A percentile compares a stretch with the other conserved stretches of the same genome.
Conservation (phyloP, 2,888 invertebrate genomes). For the Noctua janthe region DNA sequence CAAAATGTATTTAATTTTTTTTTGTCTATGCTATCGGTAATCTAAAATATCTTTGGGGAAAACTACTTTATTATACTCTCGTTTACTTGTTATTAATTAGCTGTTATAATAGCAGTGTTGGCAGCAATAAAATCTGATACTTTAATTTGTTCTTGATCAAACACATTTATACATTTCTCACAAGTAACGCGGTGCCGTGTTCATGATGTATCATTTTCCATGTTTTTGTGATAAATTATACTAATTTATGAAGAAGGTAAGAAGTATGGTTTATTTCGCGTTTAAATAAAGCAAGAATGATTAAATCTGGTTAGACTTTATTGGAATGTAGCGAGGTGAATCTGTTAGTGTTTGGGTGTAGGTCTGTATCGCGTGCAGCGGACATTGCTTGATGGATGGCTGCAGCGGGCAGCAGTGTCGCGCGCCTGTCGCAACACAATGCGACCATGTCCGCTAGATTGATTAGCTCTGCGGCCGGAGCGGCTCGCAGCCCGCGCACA, state of each 20-base stretch:
- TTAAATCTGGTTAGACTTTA: conserved; percentile 34
- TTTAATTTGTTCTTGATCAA: conserved; percentile 52
- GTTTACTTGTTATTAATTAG: conserved; percentile 44
- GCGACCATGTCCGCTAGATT: conserved; percentile 72
- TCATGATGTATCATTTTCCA: conserved; percentile 33
- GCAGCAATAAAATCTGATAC: conserved; percentile 55
- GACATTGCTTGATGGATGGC: conserved; percentile 69
- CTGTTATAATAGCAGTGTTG: conserved; percentile 40
- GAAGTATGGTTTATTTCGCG: conserved; percentile 18
- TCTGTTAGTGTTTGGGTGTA: conserved; percentile 50
- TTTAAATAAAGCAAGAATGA: conserved; percentile 15
- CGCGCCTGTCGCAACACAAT: conserved; percentile 71
- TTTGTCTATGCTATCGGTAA: conserved; percentile 32
- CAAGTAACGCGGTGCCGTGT: conserved; percentile 26
- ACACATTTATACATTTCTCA: conserved; percentile 39
- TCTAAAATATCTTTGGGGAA: conserved; percentile 15
- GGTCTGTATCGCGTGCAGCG: conserved; percentile 49
- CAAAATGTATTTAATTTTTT: conserved; percentile 39
- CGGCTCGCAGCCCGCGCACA: conserved; percentile 42
- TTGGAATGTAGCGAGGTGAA: conserved; percentile 42
- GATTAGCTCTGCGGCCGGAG: conserved; percentile 62
- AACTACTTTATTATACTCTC: conserved; percentile 41
- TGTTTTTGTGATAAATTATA: conserved; percentile 25
- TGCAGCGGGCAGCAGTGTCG: conserved; percentile 66
- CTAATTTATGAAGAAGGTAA: conserved; percentile 1